phyloP scores from a whole-genome alignment of 2,797 vertebrate genomes.

The Chaetophractus vellerosus region DNA sequence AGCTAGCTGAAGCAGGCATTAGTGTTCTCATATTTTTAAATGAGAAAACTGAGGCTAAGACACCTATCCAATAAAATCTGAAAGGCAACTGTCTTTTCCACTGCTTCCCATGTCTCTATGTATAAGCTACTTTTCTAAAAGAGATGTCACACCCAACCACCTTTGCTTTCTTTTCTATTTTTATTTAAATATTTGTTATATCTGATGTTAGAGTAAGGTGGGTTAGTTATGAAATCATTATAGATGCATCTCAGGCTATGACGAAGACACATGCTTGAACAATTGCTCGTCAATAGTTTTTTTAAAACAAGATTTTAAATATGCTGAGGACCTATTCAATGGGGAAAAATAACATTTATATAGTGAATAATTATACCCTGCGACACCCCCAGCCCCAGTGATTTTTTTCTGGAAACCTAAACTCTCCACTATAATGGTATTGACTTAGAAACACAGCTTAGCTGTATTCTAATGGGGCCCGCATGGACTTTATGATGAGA shows the following conservation, averaged over 20 bases:
- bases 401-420: neutral
- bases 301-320: constrained; percentile 42
- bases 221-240: neutral
- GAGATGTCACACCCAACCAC: neutral
- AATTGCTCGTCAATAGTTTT: neutral
- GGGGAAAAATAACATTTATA: neutral
- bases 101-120: neutral
- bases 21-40: neutral
- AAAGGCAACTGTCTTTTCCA: neutral
- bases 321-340: neutral
- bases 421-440: neutral
- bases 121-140: neutral
- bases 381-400: neutral
- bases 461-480: neutral
- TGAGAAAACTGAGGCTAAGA: neutral
- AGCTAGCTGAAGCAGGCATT: neutral
- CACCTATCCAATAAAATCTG: neutral
- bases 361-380: neutral
- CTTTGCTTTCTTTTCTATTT: neutral
- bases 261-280: neutral
- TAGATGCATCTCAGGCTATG: neutral
- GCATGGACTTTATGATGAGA: neutral
- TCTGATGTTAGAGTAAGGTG: neutral
- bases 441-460: neutral
- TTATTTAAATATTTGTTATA: neutral